Percentiles rank a stretch among this genome's conserved stretches.
Conservation (phyloP, 2,113 vertebrate genomes). For the Leucosticte australis region DNA sequence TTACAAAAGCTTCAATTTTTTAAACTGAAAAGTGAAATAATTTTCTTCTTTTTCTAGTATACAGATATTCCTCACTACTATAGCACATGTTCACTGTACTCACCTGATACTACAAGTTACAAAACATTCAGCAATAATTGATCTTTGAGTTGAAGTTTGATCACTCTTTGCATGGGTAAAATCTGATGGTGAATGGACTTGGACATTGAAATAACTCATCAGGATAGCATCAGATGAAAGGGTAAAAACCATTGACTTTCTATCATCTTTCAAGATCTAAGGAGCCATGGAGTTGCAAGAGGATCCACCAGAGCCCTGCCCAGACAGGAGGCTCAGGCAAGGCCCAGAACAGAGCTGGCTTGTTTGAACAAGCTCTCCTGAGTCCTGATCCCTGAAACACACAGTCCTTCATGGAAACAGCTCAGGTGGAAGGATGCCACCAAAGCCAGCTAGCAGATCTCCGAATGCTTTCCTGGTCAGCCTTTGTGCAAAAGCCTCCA, state of each 20-base stretch:
- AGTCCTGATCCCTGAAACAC: not conserved
- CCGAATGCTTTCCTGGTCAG: not conserved
- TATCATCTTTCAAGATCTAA: not conserved
- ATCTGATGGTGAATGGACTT: not conserved
- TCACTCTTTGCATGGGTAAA: not conserved
- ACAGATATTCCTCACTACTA: not conserved
- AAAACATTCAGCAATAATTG: not conserved
- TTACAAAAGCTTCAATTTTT: not conserved
- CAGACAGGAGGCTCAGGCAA: not conserved
- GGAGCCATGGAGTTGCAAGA: not conserved
- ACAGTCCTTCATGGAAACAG: not conserved
- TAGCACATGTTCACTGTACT: not conserved
- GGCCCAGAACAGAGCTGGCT: not conserved
- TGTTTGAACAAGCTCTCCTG: not conserved
- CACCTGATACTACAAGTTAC: not conserved
- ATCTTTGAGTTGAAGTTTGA: not conserved
- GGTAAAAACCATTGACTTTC: not conserved
- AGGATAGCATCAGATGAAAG: not conserved
- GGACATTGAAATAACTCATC: not conserved
- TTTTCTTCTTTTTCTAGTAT: not conserved
- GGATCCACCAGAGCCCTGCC: not conserved
- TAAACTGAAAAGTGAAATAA: not conserved
- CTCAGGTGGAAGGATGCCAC: not conserved
- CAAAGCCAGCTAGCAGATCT: not conserved
- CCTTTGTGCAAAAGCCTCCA: not conserved